Base-by-base conservation (phyloP, 2,888 invertebrate genomes). In the Caenorhabditis becei region DNA sequence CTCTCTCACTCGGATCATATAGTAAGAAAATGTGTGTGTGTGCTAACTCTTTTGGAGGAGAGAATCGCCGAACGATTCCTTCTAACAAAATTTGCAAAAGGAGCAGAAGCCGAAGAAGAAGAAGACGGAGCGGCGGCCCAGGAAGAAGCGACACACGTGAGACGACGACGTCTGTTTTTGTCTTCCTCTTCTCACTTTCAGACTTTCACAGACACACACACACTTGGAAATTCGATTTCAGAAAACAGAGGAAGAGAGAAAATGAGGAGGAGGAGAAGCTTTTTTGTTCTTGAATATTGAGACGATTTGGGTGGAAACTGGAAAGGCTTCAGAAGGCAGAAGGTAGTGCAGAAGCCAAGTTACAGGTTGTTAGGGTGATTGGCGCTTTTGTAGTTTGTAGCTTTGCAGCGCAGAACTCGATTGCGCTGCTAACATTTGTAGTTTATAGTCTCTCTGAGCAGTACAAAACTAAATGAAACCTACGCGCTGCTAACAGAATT, bases 141-240 rank as follows among this genome's bases (percentile, higher is more conserved):
- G 23, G 49, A 23, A 20, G 16, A 49, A 7, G 16, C 49, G 49
- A 49, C 20, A 49, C 49, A 7, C 44, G 47, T 35, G 69, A 59
- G 69, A 56, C 35, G 54, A 41, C 67, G 49, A 35, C 53, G 37
- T 71, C 71, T 71, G 71, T 71, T 71, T 71, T 71, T 70, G 61
- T 71, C 70, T 70, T 67, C 41, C 58, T 53, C 70, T 71, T 63
- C 71, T 71, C 71, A 71, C 71, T 71, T 71, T 63, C 71, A 71
- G 71, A 71, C 47, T 71, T 71, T 71, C 61, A 61, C 53, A 61
- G 54, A 28, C 28, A 54, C 51, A 49, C 49, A 49, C 49, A 41
- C 28, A 54, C 61, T 61, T 70, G 70, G 61, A 61, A 70, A 70
- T 70, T 70, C 44, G 53, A 70, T 70, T 70, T 69, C 20, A 41